Evolutionary conservation across 92 coral and sea anemone genomes (phyloP).

Genomic region (Zoanthus sansibaricus): DNA sequence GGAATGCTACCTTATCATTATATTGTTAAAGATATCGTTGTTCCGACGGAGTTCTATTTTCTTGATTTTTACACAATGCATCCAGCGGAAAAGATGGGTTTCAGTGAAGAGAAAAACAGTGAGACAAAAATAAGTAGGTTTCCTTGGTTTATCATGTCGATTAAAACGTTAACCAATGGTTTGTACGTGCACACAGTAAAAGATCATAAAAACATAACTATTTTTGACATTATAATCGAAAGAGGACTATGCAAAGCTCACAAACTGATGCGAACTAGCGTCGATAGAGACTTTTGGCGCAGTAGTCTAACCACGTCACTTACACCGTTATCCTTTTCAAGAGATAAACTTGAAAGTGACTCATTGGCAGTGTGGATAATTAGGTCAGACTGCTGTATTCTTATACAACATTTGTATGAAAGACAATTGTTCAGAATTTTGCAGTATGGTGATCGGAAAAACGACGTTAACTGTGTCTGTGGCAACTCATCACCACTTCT

Average conservation of each 20-base stretch:
- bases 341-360: not conserved
- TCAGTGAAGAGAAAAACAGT: not conserved
- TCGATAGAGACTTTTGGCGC: not conserved
- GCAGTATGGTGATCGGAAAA: not conserved
- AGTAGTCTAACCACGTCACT: not conserved
- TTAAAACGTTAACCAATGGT: not conserved
- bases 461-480: not conserved
- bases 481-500: not conserved
- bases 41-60: not conserved
- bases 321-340: not conserved
- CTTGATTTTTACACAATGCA: not conserved
- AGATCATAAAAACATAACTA: not conserved
- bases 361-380: not conserved
- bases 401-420: not conserved
- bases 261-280: not conserved
- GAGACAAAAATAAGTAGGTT: not conserved
- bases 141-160: not conserved
- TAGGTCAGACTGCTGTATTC: not conserved
- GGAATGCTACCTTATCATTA: not conserved
- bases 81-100: not conserved
- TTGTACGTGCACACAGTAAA: not conserved
- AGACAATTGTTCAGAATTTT: not conserved
- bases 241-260: conserved; percentile 7
- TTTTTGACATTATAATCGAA: conserved; percentile 2
- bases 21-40: not conserved